These are phyloP conservation scores for Megalops atlanticus DNA, from an alignment of 2,113 vertebrate genomes.

Conservation along the genomic window DNA sequence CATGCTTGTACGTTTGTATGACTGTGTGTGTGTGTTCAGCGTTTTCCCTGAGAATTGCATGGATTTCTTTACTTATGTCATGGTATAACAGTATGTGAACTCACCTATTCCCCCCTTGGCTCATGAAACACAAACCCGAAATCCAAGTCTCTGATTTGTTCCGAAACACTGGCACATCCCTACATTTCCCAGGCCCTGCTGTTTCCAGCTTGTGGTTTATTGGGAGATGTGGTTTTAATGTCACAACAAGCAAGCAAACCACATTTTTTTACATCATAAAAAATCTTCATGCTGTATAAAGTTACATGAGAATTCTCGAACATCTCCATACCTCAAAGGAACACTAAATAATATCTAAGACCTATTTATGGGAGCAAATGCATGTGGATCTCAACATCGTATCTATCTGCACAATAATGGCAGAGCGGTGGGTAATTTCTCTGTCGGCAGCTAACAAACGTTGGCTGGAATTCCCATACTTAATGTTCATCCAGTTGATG, in stretches of 20 bases:
- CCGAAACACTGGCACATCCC: constrained; percentile 28
- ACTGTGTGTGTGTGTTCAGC: constrained; percentile 20
- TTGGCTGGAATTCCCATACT: constrained; percentile 8
- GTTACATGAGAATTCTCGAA: constrained; percentile 43
- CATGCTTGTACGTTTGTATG: neutral
- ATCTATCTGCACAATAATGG: neutral
- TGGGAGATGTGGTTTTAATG: constrained; percentile 57
- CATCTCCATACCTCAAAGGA: constrained; percentile 43
- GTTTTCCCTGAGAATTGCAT: too few relatives aligned
- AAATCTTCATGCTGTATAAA: constrained; percentile 35
- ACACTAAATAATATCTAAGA: constrained; percentile 40
- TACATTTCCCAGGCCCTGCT: constrained; percentile 61
- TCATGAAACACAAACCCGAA: constrained; percentile 26
- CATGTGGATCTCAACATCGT: neutral
- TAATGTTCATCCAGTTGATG: constrained; percentile 23
- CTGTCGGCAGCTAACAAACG: constrained; percentile 3
- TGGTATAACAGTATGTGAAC: too few relatives aligned
- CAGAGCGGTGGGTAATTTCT: constrained; percentile 31
- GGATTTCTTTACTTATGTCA: too few relatives aligned
- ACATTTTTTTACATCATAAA: constrained; percentile 27
- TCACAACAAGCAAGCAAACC: constrained; percentile 48
- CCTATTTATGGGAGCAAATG: constrained; percentile 34
- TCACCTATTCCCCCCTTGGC: constrained; percentile 32
- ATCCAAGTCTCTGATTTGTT: constrained; percentile 28
- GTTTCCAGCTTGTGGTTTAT: constrained; percentile 52